These are phyloP conservation scores for Teleopsis dalmanni DNA, from an alignment of 1,140 invertebrate genomes.

Conservation along the genomic window DNA sequence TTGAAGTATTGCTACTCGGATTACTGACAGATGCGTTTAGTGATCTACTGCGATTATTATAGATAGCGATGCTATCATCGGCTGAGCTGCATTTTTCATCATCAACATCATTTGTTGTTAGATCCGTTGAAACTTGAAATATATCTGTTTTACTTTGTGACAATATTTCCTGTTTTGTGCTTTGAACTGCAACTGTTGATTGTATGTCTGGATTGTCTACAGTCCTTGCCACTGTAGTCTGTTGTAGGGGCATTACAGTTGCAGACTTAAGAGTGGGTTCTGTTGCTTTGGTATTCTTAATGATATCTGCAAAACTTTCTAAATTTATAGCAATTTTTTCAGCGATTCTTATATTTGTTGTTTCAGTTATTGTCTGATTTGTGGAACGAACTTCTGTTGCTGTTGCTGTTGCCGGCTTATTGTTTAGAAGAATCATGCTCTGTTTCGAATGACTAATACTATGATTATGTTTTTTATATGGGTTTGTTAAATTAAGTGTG, in stretches of 20 bases:
- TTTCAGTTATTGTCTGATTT: slow-evolving; percentile 3
- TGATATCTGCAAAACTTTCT: slow-evolving; percentile 14
- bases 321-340: slow-evolving; percentile 14
- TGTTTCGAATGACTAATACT: not conserved
- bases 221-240: not conserved
- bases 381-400: not conserved
- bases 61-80: slow-evolving; percentile 36
- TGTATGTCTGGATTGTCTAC: not conserved
- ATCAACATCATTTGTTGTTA: slow-evolving; percentile 9
- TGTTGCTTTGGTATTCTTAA: slow-evolving; percentile 13
- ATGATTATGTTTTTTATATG: not conserved
- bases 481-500: slow-evolving; percentile 2
- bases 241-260: no score
- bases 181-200: slow-evolving; percentile 9
- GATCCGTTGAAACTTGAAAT: not conserved
- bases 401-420: not conserved
- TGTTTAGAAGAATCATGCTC: not conserved
- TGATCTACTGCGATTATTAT: slow-evolving; percentile 5
- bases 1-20: no score
- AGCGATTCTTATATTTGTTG: slow-evolving; percentile 1
- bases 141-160: not conserved
- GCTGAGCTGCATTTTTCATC: no score
- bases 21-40: no score
- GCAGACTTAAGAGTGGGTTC: no score
- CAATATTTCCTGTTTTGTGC: not conserved